Conservation (phyloP, 2,888 invertebrate genomes). For the Cosmia pyralina region DNA sequence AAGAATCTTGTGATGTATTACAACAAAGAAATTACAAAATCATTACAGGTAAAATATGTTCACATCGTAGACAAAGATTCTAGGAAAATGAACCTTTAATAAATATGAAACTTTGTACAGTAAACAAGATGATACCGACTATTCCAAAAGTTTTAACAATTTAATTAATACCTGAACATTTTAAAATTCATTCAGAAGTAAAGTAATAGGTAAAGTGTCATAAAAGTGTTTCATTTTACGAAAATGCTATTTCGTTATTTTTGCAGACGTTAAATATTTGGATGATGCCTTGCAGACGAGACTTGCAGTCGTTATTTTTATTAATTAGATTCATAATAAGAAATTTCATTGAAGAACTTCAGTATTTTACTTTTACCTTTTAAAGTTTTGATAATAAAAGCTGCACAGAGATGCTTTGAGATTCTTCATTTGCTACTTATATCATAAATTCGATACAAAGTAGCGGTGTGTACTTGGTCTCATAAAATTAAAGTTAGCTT, state of each 20-base stretch:
- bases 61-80: background rate
- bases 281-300: constrained; percentile 5
- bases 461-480: background rate
- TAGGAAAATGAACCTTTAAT: constrained; percentile 8
- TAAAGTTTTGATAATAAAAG: constrained; percentile 17
- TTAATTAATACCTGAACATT: constrained; percentile 49
- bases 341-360: constrained; percentile 12
- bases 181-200: constrained; percentile 32
- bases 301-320: constrained; percentile 28
- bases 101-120: constrained; percentile 25
- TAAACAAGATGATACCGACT: constrained; percentile 38
- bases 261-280: constrained; percentile 31
- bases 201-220: constrained; percentile 35
- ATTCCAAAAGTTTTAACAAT: constrained; percentile 41
- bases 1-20: constrained; percentile 54
- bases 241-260: constrained; percentile 18
- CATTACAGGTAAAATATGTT: constrained; percentile 26
- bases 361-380: constrained; percentile 20
- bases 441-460: background rate
- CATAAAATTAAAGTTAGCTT: background rate
- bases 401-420: constrained; percentile 7
- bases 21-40: constrained; percentile 58
- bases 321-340: constrained; percentile 25
- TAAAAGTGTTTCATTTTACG: constrained; percentile 36
- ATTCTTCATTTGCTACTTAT: constrained; percentile 15